Evolutionary conservation across 2,113 vertebrate species (phyloP), one percentile per base, ranked within the genome.

Genomic region (Eublepharis macularius): DNA sequence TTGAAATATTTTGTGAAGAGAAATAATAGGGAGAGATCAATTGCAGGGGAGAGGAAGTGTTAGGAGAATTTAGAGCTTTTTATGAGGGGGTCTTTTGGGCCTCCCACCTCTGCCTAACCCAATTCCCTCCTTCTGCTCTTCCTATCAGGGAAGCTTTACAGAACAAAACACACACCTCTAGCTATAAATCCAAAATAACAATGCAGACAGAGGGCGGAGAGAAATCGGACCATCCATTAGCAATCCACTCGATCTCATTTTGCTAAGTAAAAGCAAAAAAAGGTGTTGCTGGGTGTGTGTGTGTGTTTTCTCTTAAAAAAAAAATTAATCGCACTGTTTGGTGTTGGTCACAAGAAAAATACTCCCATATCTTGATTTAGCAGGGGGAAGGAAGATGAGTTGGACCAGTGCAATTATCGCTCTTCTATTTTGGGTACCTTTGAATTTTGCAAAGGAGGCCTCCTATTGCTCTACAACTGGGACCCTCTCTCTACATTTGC

Each of bases 101-200:
- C n/a, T 36, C 43, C 43, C 45, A 32, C n/a, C 16, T 76, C 32
- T n/a, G 49, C n/a, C n/a, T 14, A 39, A 43, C 34, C 8, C 2
- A 26, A 21, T 24, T 14, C 9, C 14, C 4, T 85, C 14, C 45
- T n/a, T 68, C 47, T 1, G 16, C 51, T n/a, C 2, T 32, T 32
- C 78, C 34, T 24, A 9, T 36, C 36, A 77, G 60, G 65, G 45
- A 19, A 4, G 13, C 41, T 0, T 65, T 29, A 24, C 12, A 21
- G 8, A 66, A 9, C 17, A 32, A 12, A 26, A 12, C 8, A 76
- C 6, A 29, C 10, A 68, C 21, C 29, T 43, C 43, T 10, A 29
- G 29, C 6, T 32, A 63, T 88, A 87, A 80, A 88, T 41, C 32
- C 57, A 72, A 84, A 81, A 87, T 82, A 80, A 80, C 19, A 24